These are phyloP conservation scores for Aphrophora alni DNA, from an alignment of 2,888 invertebrate genomes.

Conservation along the genomic window DNA sequence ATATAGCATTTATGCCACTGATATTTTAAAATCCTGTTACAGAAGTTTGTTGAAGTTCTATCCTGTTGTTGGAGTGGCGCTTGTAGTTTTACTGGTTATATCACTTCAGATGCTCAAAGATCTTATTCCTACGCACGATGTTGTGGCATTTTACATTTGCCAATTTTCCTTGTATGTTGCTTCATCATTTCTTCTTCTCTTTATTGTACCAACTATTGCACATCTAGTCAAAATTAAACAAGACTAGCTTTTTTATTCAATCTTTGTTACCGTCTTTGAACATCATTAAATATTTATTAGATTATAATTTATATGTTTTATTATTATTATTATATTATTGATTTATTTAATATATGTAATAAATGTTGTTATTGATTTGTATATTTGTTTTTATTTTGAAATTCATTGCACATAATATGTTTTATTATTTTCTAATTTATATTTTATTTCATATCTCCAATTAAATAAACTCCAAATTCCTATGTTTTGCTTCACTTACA, in stretches of 20 bases:
- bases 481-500: too few species aligned
- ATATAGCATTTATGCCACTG: too few species aligned
- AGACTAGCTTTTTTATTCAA: conserved; percentile 26
- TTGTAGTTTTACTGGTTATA: conserved; percentile 46
- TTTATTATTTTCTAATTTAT: too few species aligned
- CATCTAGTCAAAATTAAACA: conserved; percentile 37
- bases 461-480: too few species aligned
- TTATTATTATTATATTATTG: too few species aligned
- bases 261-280: neutral
- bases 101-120: conserved; percentile 49
- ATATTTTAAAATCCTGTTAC: conserved; percentile 15
- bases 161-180: conserved; percentile 46
- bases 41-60: conserved; percentile 43
- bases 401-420: too few species aligned
- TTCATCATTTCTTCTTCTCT: conserved; percentile 37
- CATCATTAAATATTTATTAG: too few species aligned
- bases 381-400: too few species aligned
- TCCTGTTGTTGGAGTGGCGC: conserved; percentile 46
- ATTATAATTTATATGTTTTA: too few species aligned
- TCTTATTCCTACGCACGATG: conserved; percentile 50
- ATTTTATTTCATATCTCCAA: too few species aligned
- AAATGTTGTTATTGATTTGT: too few species aligned
- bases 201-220: conserved; percentile 35
- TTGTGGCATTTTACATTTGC: conserved; percentile 50
- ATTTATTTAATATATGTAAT: too few species aligned